These are phyloP conservation scores for Ips nitidus DNA, from an alignment of 1,140 invertebrate genomes.

Conservation along the genomic window DNA sequence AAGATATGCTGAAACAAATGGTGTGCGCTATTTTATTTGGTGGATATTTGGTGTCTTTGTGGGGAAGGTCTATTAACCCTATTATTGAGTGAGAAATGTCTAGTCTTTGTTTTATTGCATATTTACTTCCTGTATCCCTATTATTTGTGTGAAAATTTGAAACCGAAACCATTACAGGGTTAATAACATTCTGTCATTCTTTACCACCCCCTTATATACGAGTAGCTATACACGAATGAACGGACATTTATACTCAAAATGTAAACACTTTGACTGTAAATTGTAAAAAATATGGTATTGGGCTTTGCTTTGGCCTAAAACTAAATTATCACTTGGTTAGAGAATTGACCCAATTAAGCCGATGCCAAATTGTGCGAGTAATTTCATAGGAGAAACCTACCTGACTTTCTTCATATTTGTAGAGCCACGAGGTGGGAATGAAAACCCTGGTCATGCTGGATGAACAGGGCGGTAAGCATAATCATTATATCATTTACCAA, in stretches of 20 bases:
- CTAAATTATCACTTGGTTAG: too few relatives aligned
- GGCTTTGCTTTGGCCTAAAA: too few relatives aligned
- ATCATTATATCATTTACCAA: conserved; percentile 25
- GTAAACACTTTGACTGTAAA: too few relatives aligned
- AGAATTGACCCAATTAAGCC: conserved; percentile 2
- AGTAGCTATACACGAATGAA: too few relatives aligned
- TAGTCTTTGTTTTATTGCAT: conserved; percentile 44
- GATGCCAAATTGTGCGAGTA: background rate
- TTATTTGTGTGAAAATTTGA: background rate
- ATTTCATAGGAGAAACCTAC: background rate
- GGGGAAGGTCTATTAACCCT: conserved; percentile 27
- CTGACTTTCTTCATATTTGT: conserved; percentile 62
- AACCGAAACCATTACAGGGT: background rate
- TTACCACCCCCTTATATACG: too few relatives aligned
- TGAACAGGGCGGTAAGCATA: conserved; percentile 91
- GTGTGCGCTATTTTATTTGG: conserved; percentile 24
- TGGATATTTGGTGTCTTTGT: conserved; percentile 38
- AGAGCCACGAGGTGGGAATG: conserved; percentile 93
- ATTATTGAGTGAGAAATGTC: conserved; percentile 6
- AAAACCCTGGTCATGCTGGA: conserved; percentile 93
- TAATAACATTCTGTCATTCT: too few relatives aligned
- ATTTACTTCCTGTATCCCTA: conserved; percentile 32
- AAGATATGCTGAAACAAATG: conserved; percentile 56
- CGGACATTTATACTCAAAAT: too few relatives aligned
- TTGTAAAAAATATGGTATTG: too few relatives aligned